Conservation (phyloP, 2,888 invertebrate species). For the Polydrusus cervinus region DNA sequence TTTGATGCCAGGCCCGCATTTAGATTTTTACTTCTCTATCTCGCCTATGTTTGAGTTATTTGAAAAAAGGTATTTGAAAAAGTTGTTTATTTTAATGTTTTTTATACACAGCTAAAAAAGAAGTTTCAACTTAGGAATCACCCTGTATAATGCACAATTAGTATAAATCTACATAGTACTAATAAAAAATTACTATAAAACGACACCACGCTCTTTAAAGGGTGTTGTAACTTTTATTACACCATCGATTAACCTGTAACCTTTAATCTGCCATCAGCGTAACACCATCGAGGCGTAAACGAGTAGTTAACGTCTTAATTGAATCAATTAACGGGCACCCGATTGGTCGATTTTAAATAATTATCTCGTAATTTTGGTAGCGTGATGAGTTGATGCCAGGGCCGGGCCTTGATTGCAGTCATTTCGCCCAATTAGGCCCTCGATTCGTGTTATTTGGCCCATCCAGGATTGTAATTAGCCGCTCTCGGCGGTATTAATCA, state of each 20-base stretch:
- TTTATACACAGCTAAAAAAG: no score
- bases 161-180: no score
- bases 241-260: slow-evolving; percentile 6
- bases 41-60: no score
- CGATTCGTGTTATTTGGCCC: slow-evolving; percentile 67
- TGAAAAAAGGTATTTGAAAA: no score
- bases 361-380: slow-evolving; percentile 64
- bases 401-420: slow-evolving; percentile 65
- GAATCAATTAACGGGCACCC: slow-evolving; percentile 49
- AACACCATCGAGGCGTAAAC: slow-evolving; percentile 33
- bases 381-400: slow-evolving; percentile 64
- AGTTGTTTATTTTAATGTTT: no score
- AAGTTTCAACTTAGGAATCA: no score
- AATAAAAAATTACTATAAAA: not conserved
- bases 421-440: slow-evolving; percentile 66
- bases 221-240: not conserved
- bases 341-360: slow-evolving; percentile 55
- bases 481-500: slow-evolving; percentile 44
- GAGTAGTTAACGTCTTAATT: slow-evolving; percentile 52
- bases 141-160: no score
- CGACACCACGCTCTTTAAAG: no score
- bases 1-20: no score
- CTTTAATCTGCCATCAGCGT: not conserved
- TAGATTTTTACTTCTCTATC: no score
- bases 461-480: slow-evolving; percentile 63